phyloP scores from a whole-genome alignment of 2,888 invertebrate genomes.

The Coremacera marginata region DNA sequence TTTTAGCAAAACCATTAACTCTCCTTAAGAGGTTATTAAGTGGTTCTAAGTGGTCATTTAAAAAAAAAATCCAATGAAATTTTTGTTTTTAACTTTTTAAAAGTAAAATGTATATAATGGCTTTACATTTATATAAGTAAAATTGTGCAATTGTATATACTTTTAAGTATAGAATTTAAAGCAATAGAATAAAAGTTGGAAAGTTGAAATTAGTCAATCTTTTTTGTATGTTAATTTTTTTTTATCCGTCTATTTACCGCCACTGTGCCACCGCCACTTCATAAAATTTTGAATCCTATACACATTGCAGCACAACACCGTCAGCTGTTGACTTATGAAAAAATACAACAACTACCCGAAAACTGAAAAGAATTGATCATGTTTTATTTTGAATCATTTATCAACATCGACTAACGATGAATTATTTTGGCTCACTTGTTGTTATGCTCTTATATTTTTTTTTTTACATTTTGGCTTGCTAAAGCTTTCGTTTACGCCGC shows the following conservation, averaged over 20 bases:
- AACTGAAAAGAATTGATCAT: slow-evolving; percentile 24
- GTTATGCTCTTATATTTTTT: slow-evolving; percentile 3
- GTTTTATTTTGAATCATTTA: slow-evolving; percentile 51
- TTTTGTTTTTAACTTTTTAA: no score
- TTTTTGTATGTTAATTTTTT: no score
- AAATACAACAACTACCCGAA: background rate
- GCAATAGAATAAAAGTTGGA: no score
- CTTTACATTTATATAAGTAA: no score
- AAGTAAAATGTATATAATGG: no score
- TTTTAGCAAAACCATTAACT: no score
- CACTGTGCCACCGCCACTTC: background rate
- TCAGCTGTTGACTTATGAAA: slow-evolving; percentile 30
- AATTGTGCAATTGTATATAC: no score
- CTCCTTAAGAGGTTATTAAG: no score
- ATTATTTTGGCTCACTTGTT: slow-evolving; percentile 24
- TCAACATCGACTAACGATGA: slow-evolving; percentile 49
- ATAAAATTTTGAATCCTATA: background rate
- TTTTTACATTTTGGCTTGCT: background rate
- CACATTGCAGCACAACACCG: background rate
- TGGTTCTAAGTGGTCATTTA: no score
- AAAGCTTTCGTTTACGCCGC: background rate
- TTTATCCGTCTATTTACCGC: background rate
- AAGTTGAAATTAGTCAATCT: no score
- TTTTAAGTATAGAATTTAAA: no score
- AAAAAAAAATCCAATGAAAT: no score